phyloP scores from a whole-genome alignment of 1,140 invertebrate species.

The Anastatus disparis region DNA sequence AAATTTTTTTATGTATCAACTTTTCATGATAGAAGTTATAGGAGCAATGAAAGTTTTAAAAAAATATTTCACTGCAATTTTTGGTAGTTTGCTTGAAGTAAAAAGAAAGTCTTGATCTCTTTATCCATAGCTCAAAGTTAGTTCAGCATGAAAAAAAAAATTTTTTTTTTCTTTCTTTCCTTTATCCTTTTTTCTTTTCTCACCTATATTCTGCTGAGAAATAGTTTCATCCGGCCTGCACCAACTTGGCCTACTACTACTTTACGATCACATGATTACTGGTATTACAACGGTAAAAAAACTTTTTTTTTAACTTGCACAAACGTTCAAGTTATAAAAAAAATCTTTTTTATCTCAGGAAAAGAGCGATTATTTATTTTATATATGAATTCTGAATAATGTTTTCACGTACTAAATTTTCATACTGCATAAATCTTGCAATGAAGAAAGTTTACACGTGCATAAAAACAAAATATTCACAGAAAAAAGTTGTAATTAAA shows the following conservation, averaged over 20 bases:
- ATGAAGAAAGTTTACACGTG: no score
- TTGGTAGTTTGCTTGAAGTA: conserved; percentile 2
- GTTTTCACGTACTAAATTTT: no score
- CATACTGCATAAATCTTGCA: no score
- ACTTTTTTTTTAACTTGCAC: no score
- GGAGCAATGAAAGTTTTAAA: neutral
- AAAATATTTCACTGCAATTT: conserved; percentile 11
- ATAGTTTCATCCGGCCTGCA: neutral
- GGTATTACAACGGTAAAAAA: neutral
- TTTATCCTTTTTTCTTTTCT: neutral
- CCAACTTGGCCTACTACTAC: neutral
- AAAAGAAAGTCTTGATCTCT: conserved; percentile 17
- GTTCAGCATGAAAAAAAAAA: neutral
- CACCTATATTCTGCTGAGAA: neutral
- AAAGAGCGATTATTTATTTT: no score
- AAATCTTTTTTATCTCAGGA: no score
- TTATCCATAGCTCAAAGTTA: neutral
- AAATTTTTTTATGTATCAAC: neutral
- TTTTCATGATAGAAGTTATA: neutral
- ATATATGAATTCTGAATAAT: no score
- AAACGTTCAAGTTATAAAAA: no score
- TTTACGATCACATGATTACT: neutral
- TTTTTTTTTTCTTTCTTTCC: neutral
- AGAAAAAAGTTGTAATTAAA: no score
- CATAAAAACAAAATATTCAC: no score